phyloP scores from a whole-genome alignment of 2,888 invertebrate genomes.

The Prenolepis imparis region DNA sequence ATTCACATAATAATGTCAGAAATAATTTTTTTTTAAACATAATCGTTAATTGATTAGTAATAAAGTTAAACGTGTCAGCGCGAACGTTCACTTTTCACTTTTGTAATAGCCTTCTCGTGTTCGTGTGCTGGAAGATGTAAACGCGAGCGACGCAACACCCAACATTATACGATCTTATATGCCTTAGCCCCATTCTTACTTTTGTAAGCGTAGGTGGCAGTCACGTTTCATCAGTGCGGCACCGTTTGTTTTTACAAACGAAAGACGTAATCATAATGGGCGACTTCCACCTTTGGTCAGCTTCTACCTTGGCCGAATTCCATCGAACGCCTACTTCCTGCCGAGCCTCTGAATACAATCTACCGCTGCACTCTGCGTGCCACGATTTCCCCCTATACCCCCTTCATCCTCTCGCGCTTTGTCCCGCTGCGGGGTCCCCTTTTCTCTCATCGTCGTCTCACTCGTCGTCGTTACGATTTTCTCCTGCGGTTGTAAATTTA shows the following conservation, averaged over 20 bases:
- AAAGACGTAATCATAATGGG: constrained; percentile 80
- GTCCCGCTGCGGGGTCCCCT: constrained; percentile 30
- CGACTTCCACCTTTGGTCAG: constrained; percentile 82
- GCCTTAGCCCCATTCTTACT: constrained; percentile 33
- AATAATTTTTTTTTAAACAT: neutral
- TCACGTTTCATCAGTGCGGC: constrained; percentile 56
- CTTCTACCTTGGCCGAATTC: constrained; percentile 85
- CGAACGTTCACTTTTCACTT: neutral
- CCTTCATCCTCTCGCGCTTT: constrained; percentile 60
- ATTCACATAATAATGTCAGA: neutral
- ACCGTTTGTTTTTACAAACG: constrained; percentile 77
- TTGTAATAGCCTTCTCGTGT: no score
- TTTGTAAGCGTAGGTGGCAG: constrained; percentile 49
- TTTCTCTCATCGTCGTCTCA: constrained; percentile 31
- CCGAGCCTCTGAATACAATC: constrained; percentile 83
- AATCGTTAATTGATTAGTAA: neutral
- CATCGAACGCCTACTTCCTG: constrained; percentile 85
- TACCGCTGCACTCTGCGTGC: constrained; percentile 70
- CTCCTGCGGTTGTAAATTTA: constrained; percentile 58
- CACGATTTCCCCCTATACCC: constrained; percentile 66
- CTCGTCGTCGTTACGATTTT: constrained; percentile 57
- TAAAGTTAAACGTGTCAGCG: neutral
- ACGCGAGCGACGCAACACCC: neutral
- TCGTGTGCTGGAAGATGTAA: neutral
- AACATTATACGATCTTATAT: constrained; percentile 9